These are phyloP conservation scores for Entomyzon cyanotis DNA, from an alignment of 2,113 vertebrate species.

Conservation along the genomic window DNA sequence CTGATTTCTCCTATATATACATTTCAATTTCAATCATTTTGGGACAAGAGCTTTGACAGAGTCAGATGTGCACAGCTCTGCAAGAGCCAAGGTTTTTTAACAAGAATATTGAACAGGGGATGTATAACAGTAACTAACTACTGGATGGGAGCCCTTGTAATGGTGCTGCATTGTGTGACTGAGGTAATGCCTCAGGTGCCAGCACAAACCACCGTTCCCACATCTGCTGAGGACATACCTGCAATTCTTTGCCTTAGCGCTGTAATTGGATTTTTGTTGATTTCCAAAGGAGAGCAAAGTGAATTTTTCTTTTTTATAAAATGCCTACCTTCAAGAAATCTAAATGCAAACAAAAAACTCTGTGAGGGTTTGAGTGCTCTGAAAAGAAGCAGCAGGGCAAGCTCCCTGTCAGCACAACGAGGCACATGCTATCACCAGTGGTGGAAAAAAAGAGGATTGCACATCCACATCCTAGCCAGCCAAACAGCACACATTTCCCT, in stretches of 20 bases:
- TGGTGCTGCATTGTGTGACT: not conserved
- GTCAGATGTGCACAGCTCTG: not conserved
- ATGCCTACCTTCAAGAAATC: not conserved
- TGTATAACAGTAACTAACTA: not conserved
- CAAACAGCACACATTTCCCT: not conserved
- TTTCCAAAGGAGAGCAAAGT: not conserved
- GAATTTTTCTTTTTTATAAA: not conserved
- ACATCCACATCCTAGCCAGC: not conserved
- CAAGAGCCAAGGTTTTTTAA: not conserved
- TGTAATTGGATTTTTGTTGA: not conserved
- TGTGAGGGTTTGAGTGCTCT: not conserved
- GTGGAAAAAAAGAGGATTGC: not conserved
- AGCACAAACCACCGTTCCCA: not conserved
- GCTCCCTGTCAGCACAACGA: not conserved
- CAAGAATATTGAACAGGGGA: not conserved
- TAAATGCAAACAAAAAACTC: not conserved
- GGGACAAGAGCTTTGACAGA: not conserved
- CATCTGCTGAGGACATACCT: not conserved
- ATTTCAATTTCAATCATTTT: not conserved
- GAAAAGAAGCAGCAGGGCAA: not conserved
- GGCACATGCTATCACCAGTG: not conserved
- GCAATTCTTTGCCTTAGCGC: not conserved
- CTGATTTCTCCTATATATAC: not conserved
- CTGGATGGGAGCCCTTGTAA: not conserved
- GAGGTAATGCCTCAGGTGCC: not conserved